Evolutionary conservation across 2,888 invertebrate genomes (phyloP), one percentile per base, ranked within the genome.

Genomic region (Labia minor): DNA sequence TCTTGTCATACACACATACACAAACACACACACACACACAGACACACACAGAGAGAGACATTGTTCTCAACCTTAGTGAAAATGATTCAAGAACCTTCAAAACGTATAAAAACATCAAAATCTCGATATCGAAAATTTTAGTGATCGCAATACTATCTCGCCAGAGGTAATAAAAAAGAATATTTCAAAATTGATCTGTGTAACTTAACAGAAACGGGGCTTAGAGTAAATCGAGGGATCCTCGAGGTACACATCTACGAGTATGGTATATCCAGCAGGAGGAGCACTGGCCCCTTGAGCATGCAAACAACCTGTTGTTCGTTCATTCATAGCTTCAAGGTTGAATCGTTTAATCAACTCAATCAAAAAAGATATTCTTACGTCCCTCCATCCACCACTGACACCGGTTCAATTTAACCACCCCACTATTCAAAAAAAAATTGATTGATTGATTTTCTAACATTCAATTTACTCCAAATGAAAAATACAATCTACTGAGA

Each of bases 341-440:
- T 49, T 49, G 49, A 49, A 49, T 49, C 49, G 49, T 49, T 49
- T 49, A 49, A 49, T 49, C 49, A n/a, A 49, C 49, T 49, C 49
- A 49, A 49, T 49, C 49, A 33, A 33, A 49, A 49, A 16, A 49
- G 16, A 49, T 8, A n/a, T 10, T 49, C n/a, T n/a, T 14, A 26
- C 3, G 26, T 49, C 49, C 49, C 49, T 14, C 49, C 4, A 8
- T 49, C 49, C 49, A 8, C 33, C 33, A 6, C 11, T 11, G 6
- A 8, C 33, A 33, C 33, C n/a, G n/a, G n/a, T 33, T 11, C 33
- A 6, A 6, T 33, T 33, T 11, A 33, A 33, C 6, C 11, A 33
- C 11, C 11, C 11, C 33, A 33, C 11, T 33, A 8, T 8, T 33
- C 33, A n/a, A n/a, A n/a, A n/a, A n/a, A n/a, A n/a, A n/a, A n/a